Evolutionary conservation across 2,113 vertebrate genomes (phyloP).

Genomic region (Dasyornis broadbenti): DNA sequence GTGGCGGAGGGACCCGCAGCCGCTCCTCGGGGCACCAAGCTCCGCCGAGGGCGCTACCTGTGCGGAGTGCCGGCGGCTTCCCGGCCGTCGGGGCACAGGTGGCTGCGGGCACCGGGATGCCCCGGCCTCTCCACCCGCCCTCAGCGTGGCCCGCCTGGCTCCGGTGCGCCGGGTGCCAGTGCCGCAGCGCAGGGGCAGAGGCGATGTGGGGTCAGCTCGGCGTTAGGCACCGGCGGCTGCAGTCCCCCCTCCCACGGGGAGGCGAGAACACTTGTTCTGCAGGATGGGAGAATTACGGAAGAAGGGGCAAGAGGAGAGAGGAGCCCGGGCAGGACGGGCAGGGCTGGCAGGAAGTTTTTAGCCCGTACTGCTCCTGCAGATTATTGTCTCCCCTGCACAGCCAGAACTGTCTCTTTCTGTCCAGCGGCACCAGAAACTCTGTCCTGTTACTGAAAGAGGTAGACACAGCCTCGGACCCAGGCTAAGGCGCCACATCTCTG

Average conservation of each 20-base stretch:
- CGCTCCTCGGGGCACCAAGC: too few species aligned
- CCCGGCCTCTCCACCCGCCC: too few species aligned
- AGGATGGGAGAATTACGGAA: neutral
- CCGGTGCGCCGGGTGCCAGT: neutral
- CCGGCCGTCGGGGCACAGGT: neutral
- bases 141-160: neutral
- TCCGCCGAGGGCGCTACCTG: neutral
- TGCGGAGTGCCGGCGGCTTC: fast-evolving
- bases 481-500: neutral
- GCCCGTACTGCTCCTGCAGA: neutral
- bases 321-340: neutral
- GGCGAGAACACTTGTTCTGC: neutral
- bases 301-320: neutral
- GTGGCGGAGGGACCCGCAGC: neutral
- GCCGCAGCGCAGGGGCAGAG: neutral
- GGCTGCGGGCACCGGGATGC: neutral
- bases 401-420: neutral
- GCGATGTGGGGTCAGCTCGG: neutral
- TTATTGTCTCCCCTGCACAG: neutral
- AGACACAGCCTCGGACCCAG: neutral
- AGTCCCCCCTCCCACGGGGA: neutral
- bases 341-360: neutral
- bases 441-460: neutral
- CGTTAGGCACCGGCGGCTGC: neutral
- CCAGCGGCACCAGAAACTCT: neutral